Evolutionary conservation across 2,888 invertebrate species (phyloP).

Genomic region (Drosophila antonietae): DNA sequence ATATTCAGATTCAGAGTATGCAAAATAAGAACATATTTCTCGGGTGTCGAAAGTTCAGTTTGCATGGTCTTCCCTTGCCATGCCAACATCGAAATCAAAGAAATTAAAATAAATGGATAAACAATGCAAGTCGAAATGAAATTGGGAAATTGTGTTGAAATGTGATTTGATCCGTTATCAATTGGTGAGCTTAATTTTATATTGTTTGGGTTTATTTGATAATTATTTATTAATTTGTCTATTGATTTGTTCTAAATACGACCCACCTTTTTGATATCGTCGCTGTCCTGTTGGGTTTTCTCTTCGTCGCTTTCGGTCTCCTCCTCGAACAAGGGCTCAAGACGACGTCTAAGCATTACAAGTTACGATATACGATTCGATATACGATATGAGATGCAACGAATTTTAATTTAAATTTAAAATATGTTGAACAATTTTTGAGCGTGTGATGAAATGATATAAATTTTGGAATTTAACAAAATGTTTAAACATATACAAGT

Average conservation of each 20-base stretch:
- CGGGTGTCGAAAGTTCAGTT: constrained; percentile 5
- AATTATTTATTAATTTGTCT: constrained; percentile 1
- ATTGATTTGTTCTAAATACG: constrained; percentile 77
- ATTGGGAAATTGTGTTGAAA: neutral
- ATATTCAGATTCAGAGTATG: neutral
- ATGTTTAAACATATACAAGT: constrained; percentile 10
- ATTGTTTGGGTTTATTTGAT: constrained; percentile 1
- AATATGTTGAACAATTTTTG: constrained; percentile 44
- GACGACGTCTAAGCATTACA: constrained; percentile 87
- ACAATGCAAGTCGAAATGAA: neutral
- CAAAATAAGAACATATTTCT: neutral
- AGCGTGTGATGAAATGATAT: constrained; percentile 55
- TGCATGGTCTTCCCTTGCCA: constrained; percentile 17
- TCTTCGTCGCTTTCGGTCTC: constrained; percentile 89
- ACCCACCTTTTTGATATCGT: constrained; percentile 85
- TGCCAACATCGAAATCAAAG: constrained; percentile 8
- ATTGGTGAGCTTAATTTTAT: neutral
- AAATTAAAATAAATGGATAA: neutral
- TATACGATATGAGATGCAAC: constrained; percentile 63
- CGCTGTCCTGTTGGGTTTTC: constrained; percentile 84
- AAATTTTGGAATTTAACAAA: constrained; percentile 57
- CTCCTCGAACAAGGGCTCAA: constrained; percentile 93
- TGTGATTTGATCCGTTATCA: constrained; percentile 16
- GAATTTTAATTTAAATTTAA: constrained; percentile 51
- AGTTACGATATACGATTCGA: constrained; percentile 64